Evolutionary conservation across 2,888 invertebrate genomes (phyloP).

Genomic region (Protonemura montana): DNA sequence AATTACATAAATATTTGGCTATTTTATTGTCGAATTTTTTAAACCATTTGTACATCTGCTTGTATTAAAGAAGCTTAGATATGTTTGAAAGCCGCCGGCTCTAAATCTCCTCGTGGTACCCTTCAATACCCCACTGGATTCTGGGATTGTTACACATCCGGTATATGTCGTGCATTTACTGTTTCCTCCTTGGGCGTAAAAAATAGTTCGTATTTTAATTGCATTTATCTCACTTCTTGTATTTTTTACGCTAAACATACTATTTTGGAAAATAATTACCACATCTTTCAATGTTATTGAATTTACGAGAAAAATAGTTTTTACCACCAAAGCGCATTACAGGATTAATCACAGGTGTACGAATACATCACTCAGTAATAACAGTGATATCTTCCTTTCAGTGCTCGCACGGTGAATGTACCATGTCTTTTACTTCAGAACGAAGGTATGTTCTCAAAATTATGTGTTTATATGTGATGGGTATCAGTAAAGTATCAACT

Average conservation of each 20-base stretch:
- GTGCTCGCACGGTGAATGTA: slow-evolving; percentile 78
- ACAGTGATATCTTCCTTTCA: slow-evolving; percentile 64
- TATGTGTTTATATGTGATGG: slow-evolving; percentile 26
- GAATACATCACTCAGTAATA: slow-evolving; percentile 42
- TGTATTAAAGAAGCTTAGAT: not conserved
- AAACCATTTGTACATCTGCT: not conserved
- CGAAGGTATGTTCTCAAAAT: slow-evolving; percentile 73
- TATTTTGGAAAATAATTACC: not conserved
- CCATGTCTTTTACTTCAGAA: slow-evolving; percentile 84
- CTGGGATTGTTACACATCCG: not conserved
- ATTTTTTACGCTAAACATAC: not conserved
- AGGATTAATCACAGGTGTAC: slow-evolving; percentile 41
- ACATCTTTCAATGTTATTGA: not conserved
- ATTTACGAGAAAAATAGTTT: not conserved
- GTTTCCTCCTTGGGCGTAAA: not conserved
- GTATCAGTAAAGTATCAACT: not conserved
- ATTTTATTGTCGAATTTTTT: not conserved
- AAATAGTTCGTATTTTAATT: not conserved
- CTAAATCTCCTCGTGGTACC: not conserved
- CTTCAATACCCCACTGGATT: not conserved
- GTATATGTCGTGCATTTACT: not conserved
- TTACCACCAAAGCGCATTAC: not conserved
- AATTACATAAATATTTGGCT: not conserved
- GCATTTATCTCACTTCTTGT: not conserved
- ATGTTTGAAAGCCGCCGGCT: not conserved